Evolutionary conservation across 2,797 vertebrate species (phyloP), one percentile per base, ranked within the genome.

Genomic region (Anabas testudineus): DNA sequence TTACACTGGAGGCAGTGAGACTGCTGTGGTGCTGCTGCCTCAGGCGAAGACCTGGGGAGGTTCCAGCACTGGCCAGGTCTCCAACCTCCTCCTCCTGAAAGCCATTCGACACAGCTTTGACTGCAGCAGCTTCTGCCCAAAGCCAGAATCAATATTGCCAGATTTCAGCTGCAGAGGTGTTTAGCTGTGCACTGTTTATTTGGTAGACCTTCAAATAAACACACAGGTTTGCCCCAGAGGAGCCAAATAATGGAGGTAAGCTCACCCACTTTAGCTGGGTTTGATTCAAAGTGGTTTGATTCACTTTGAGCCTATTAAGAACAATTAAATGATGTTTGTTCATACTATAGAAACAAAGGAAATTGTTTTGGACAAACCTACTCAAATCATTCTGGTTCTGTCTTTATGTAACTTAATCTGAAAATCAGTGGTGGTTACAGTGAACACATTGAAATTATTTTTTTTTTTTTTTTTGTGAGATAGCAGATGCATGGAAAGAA

Each of bases 81-180:
- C 80, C 78, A 65, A 51, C 75, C 54, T 68, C 26, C 63, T 45
- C 15, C 56, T 63, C 46, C 74, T 76, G 74, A 74, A 63, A 83
- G 77, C 75, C 52, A 21, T 72, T 69, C 39, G 3, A 67, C 63
- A 69, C 15, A 34, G 19, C 77, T 79, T 61, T 10, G 67, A 79
- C 75, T 39, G 14, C 73, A 63, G 53, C 55, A 42, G 60, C 57
- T 72, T 12, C 41, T 28, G 62, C 68, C 74, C 68, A 73, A 30
- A 76, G 76, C 74, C 63, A 82, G 51, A 61, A 82, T 66, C 77
- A 39, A 74, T 78, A 57, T 39, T 69, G 81, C 64, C 76, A 76
- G 70, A 52, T 45, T 80, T 49, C 60, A 67, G 70, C 70, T 74
- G 71, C 70, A 74, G 46, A 41, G 49, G 26, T 62, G 61, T 63